Percentiles rank a stretch among this genome's conserved stretches.
phyloP scores from a whole-genome alignment of 2,888 invertebrate genomes.

The Gastrophysa polygoni region DNA sequence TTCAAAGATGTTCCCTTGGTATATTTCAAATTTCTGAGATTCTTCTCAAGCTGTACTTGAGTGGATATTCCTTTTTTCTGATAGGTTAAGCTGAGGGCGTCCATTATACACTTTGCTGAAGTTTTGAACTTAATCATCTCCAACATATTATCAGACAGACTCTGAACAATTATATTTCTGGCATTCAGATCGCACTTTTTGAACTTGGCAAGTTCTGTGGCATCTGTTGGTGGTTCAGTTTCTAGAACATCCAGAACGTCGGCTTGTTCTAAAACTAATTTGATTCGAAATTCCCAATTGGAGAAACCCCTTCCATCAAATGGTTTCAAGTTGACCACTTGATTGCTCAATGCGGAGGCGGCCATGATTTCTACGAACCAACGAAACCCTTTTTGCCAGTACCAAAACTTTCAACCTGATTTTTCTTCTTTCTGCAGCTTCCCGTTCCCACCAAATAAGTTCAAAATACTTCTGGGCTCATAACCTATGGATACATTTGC shows the following conservation, averaged over 20 bases:
- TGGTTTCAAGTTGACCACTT: too few species aligned
- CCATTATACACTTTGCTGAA: not conserved
- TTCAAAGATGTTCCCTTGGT: not conserved
- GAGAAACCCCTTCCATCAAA: conserved; percentile 1
- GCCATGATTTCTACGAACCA: too few species aligned
- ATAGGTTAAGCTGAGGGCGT: not conserved
- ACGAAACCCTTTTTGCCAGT: too few species aligned
- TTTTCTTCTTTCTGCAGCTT: too few species aligned
- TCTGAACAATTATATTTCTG: not conserved
- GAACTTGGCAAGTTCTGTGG: not conserved
- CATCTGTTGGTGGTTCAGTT: not conserved
- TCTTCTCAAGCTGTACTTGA: conserved; percentile 18
- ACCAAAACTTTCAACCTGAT: too few species aligned
- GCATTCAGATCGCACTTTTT: not conserved
- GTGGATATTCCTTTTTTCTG: not conserved
- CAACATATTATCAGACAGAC: not conserved
- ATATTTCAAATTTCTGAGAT: conserved; percentile 21
- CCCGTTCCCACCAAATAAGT: too few species aligned
- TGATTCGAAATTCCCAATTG: conserved; percentile 8
- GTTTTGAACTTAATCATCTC: conserved; percentile 5
- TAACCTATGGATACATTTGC: too few species aligned
- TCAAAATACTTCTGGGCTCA: too few species aligned
- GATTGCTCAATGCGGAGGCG: too few species aligned
- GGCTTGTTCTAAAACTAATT: not conserved
- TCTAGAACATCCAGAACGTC: not conserved